phyloP scores from a whole-genome alignment of 2,888 invertebrate species.

The Aphidoletes aphidimyza region DNA sequence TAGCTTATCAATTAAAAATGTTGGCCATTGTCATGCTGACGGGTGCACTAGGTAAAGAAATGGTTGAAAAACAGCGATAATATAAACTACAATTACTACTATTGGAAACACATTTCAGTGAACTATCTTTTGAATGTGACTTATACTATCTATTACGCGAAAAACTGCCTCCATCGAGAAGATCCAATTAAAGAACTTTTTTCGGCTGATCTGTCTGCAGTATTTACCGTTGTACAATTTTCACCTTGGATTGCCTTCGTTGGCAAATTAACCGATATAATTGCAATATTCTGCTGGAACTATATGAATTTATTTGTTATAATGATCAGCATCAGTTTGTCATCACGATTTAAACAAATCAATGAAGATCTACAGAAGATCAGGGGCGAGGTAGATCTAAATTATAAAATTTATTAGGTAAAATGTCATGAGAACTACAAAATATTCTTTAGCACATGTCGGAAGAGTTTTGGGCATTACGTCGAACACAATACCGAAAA shows the following conservation, averaged over 20 bases:
- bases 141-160: constrained; percentile 59
- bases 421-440: too few relatives aligned
- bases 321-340: constrained; percentile 75
- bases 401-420: neutral
- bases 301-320: constrained; percentile 80
- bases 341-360: constrained; percentile 73
- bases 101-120: constrained; percentile 59
- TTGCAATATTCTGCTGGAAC: constrained; percentile 74
- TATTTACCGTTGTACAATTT: constrained; percentile 62
- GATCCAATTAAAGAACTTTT: constrained; percentile 64
- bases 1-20: constrained; percentile 66
- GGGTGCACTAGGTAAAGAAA: neutral
- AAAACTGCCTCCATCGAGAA: constrained; percentile 60
- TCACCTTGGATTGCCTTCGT: constrained; percentile 59
- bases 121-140: constrained; percentile 63
- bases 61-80: neutral
- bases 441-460: constrained; percentile 60
- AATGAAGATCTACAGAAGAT: constrained; percentile 68
- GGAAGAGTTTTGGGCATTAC: constrained; percentile 68
- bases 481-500: constrained; percentile 68
- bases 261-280: neutral
- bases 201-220: constrained; percentile 60
- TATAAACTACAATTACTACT: too few relatives aligned
- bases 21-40: constrained; percentile 61
- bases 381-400: constrained; percentile 67